phyloP scores from a whole-genome alignment of 2,888 invertebrate species.

The Aphrophora alni region DNA sequence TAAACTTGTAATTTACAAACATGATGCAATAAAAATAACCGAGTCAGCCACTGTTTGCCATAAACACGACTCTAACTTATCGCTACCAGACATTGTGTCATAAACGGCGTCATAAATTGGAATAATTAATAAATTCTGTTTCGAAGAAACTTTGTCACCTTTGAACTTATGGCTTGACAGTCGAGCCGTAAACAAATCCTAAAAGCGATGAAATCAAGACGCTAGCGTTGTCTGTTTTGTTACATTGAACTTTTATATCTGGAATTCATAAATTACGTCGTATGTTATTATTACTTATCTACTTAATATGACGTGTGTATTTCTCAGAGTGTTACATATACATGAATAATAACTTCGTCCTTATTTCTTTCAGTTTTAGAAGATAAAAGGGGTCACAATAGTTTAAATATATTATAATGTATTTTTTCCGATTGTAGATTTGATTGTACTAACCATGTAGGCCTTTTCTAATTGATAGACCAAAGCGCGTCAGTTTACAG shows the following conservation, averaged over 20 bases:
- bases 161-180: not conserved
- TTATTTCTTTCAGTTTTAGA: too few species aligned
- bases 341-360: too few species aligned
- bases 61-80: not conserved
- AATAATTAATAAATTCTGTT: not conserved
- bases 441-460: too few species aligned
- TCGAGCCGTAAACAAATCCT: not conserved
- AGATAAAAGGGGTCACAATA: too few species aligned
- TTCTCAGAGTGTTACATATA: too few species aligned
- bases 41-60: not conserved
- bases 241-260: not conserved
- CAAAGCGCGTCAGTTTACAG: too few species aligned
- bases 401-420: too few species aligned
- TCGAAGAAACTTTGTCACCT: not conserved
- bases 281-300: too few species aligned
- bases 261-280: not conserved
- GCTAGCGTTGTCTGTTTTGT: too few species aligned
- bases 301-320: too few species aligned
- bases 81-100: not conserved
- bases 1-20: not conserved
- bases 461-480: too few species aligned
- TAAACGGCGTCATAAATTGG: not conserved
- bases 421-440: too few species aligned
- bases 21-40: not conserved
- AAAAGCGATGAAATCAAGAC: not conserved